A percentile compares a stretch with the other conserved stretches of the same genome.
These are phyloP conservation scores for Zalophus californianus DNA, from an alignment of 2,797 vertebrate species.

Conservation along the genomic window DNA sequence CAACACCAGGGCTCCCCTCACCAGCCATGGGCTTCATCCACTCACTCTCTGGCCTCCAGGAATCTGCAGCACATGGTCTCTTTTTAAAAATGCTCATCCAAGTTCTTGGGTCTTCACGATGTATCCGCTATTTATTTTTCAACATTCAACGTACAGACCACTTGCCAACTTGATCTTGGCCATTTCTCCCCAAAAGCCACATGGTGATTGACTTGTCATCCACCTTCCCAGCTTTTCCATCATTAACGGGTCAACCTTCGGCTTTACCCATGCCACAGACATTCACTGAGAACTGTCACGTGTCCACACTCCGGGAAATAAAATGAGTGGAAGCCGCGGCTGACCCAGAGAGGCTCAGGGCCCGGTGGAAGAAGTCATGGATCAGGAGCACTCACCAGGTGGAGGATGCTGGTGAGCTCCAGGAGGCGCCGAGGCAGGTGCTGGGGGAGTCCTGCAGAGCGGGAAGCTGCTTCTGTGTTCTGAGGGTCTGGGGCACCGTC, in stretches of 20 bases:
- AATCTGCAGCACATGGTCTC: background rate
- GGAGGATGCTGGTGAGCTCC: background rate
- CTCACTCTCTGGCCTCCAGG: background rate
- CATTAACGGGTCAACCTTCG: rapidly evolving
- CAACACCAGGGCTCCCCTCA: background rate
- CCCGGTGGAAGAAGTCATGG: background rate
- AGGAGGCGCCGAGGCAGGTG: background rate
- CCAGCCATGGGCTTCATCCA: rapidly evolving
- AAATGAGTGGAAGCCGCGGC: rapidly evolving
- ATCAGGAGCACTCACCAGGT: background rate
- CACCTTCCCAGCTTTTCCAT: background rate
- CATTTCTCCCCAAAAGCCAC: background rate
- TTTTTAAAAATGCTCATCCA: background rate
- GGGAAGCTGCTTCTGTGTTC: too few relatives aligned
- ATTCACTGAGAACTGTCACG: rapidly evolving
- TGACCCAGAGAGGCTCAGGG: background rate
- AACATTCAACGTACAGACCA: background rate
- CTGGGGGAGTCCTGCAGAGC: rapidly evolving
- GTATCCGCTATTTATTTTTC: background rate
- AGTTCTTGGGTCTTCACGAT: background rate
- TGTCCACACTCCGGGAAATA: background rate
- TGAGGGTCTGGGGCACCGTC: background rate
- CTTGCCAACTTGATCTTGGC: background rate
- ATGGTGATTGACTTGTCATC: too few relatives aligned
- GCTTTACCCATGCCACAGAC: background rate